These are phyloP conservation scores for Zygaena filipendulae DNA, from an alignment of 2,888 invertebrate species.

Conservation along the genomic window DNA sequence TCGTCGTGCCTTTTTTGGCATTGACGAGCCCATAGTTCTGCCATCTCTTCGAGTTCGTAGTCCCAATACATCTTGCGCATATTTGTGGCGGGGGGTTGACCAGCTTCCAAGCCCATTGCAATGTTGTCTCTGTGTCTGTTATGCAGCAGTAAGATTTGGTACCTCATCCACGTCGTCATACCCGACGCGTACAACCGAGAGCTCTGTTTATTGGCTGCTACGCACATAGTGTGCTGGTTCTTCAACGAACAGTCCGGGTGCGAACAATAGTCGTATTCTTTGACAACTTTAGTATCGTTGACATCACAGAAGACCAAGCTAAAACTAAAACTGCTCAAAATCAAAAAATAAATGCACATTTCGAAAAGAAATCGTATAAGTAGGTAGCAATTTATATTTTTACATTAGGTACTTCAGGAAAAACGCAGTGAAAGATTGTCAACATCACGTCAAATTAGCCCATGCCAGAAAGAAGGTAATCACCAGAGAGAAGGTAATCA, in stretches of 20 bases:
- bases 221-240: slow-evolving; percentile 53
- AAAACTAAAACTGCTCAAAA: slow-evolving; percentile 29
- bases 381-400: no score
- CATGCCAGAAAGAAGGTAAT: no score
- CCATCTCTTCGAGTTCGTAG: slow-evolving; percentile 51
- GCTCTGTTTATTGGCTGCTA: slow-evolving; percentile 39
- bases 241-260: slow-evolving; percentile 54
- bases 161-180: slow-evolving; percentile 57
- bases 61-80: slow-evolving; percentile 67
- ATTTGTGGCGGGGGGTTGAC: slow-evolving; percentile 56
- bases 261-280: slow-evolving; percentile 31
- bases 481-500: no score
- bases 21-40: slow-evolving; percentile 58
- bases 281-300: slow-evolving; percentile 9
- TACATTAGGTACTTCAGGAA: no score
- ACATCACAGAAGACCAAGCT: slow-evolving; percentile 19
- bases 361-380: slow-evolving; percentile 12
- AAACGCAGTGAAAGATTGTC: no score
- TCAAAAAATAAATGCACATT: slow-evolving; percentile 27
- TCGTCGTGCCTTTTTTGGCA: slow-evolving; percentile 62
- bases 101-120: slow-evolving; percentile 54
- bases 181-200: slow-evolving; percentile 48
- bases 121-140: slow-evolving; percentile 57
- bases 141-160: slow-evolving; percentile 47
- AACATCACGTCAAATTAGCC: no score